Conservation (phyloP, 2,113 vertebrate genomes). For the Tapirus terrestris region DNA sequence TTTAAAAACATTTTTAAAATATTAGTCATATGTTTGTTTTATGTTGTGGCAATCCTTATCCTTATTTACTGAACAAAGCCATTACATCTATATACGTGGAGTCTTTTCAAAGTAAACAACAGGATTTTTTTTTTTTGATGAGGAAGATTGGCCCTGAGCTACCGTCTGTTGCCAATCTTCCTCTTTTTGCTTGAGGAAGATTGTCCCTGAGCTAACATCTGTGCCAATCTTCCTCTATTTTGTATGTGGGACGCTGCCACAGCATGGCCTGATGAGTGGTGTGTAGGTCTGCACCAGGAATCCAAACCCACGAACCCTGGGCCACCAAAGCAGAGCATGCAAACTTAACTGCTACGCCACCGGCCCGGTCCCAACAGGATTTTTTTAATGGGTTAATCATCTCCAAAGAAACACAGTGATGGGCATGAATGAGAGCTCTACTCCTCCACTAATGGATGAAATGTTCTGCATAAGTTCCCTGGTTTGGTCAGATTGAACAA, state of each 20-base stretch:
- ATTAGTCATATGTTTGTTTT: background rate
- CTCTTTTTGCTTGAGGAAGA: too few species aligned
- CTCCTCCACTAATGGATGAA: conserved; percentile 21
- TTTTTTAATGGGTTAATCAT: background rate
- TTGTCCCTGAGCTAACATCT: too few species aligned
- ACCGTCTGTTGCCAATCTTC: too few species aligned
- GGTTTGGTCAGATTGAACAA: conserved; percentile 10
- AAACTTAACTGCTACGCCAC: too few species aligned
- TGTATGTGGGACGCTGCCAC: too few species aligned
- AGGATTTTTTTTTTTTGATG: background rate
- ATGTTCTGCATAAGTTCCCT: background rate
- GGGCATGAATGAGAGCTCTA: background rate
- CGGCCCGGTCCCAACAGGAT: background rate
- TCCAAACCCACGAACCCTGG: too few species aligned
- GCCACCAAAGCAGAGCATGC: too few species aligned
- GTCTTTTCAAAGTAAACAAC: conserved; percentile 45
- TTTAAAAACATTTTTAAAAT: background rate
- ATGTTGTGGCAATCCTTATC: background rate
- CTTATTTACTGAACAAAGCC: conserved; percentile 1
- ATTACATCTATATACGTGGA: background rate
- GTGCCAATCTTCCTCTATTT: too few species aligned
- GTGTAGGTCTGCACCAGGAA: too few species aligned
- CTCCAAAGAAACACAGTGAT: background rate
- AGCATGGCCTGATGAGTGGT: too few species aligned
- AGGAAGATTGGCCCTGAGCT: too few species aligned